These are phyloP conservation scores for Aphaenogaster rudis DNA, from an alignment of 1,140 invertebrate species.

Conservation along the genomic window DNA sequence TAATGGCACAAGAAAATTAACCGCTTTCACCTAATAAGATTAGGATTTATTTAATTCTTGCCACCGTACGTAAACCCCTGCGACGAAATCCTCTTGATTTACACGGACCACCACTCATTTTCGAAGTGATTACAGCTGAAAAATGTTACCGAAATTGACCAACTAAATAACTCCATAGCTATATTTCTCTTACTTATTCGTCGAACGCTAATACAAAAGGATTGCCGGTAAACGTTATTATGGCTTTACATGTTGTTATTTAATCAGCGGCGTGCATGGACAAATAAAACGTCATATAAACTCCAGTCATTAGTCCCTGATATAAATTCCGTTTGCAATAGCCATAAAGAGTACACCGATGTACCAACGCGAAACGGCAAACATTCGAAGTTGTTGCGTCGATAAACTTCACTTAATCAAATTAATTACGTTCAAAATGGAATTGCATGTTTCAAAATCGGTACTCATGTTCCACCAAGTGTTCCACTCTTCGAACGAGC, in stretches of 20 bases:
- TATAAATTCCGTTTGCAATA: constrained; percentile 14
- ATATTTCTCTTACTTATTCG: background rate
- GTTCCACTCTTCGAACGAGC: background rate
- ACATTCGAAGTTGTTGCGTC: constrained; percentile 16
- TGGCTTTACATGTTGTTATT: constrained; percentile 32
- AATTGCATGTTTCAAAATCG: background rate
- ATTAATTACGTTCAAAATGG: constrained; percentile 39
- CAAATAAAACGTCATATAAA: constrained; percentile 16
- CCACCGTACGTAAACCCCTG: background rate
- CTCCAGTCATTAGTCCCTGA: background rate
- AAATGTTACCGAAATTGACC: background rate
- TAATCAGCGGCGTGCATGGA: constrained; percentile 3
- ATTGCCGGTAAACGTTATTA: constrained; percentile 18
- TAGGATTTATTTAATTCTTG: constrained; percentile 62
- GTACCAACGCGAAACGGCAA: constrained; percentile 6
- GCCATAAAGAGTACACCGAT: background rate
- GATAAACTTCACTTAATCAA: constrained; percentile 2
- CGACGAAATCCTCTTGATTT: background rate
- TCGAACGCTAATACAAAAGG: background rate
- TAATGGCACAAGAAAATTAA: constrained; percentile 59
- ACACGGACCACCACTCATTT: constrained; percentile 1
- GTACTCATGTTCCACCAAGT: too few relatives aligned
- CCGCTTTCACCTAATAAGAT: constrained; percentile 58
- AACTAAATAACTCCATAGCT: background rate
- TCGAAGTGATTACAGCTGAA: constrained; percentile 4